Base-by-base conservation (phyloP, 2,113 vertebrate genomes). In the Heterotilapia buettikoferi region DNA sequence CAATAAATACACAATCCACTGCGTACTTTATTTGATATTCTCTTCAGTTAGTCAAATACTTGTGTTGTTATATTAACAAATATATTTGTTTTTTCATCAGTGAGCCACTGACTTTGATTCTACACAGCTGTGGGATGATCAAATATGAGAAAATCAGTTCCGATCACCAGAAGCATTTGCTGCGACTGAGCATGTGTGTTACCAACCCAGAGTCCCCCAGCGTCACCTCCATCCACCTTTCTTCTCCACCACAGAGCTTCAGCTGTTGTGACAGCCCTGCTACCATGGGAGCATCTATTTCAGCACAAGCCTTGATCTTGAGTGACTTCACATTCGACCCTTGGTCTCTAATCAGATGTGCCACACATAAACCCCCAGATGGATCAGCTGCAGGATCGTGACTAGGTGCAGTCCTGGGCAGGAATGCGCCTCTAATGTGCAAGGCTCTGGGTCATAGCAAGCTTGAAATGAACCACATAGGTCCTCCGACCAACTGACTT, bases 231-330 rank as follows among this genome's bases (percentile, higher is more conserved):
- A 81, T 85, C 85, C 90, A 89, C 82, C 89, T 86, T 82, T 71
- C 21, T 85, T 82, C 84, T 90, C 53, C 86, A 63, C 83, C 61
- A 29, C 86, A 10, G 59, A 76, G 90, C 89, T 21, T 36, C 10
- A 84, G 66, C 87, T 89, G 86, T 84, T 92, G 94, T 94, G 94
- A 94, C 94, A 94, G 91, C 83, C 40, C 84, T 78, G 84, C 93
- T 92, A 89, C 90, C 81, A 87, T 66, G 86, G 93, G 89, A 93
- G 84, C 90, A 53, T 93, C 92, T 94, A 93, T 94, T 94, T 92
- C 83, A 33, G 86, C 80, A 9, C 68, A 88, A 88, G 86, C 90
- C 89, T 94, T 93, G 92, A 95, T 92, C 90, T 79, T 83, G 89
- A 80, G 81, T 87, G 89, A 95, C 91, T 94, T 93, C 84, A 76